Evolutionary conservation across 2,797 vertebrate genomes (phyloP).

Genomic region (Balearica regulorum): DNA sequence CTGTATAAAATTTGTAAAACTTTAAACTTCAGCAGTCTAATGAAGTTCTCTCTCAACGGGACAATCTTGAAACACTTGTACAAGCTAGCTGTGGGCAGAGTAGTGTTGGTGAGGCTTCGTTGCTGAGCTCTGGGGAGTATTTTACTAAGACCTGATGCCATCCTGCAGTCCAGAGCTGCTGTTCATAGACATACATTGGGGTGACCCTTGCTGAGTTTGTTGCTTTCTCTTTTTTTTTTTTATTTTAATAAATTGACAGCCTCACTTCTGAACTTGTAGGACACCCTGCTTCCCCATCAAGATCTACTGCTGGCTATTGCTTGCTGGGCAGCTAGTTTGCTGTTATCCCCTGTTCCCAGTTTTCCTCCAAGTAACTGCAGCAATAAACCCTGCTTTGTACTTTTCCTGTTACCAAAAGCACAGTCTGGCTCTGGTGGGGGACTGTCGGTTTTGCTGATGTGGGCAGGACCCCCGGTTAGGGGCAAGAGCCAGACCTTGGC

Average conservation of each 20-base stretch:
- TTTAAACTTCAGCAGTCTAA: neutral
- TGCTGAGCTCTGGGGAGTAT: accelerated
- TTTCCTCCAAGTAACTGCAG: neutral
- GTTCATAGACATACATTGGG: neutral
- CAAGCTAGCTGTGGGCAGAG: accelerated
- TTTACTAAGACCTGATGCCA: neutral
- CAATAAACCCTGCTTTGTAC: neutral
- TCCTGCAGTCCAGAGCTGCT: neutral
- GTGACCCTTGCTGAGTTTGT: neutral
- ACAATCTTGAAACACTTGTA: accelerated
- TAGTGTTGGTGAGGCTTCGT: neutral
- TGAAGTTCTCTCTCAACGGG: neutral
- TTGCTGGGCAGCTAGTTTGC: neutral
- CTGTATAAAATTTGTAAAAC: neutral
- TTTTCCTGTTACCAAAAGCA: neutral
- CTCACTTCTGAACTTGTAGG: neutral
- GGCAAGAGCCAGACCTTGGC: neutral
- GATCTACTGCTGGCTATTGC: neutral
- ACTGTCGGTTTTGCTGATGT: neutral
- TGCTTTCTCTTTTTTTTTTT: neutral
- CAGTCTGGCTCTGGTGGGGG: neutral
- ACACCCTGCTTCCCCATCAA: neutral
- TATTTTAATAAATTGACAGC: neutral
- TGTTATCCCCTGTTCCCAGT: neutral
- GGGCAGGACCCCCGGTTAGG: neutral